Evolutionary conservation across 2,797 vertebrate genomes (phyloP).

Genomic region (Eupleurogrammus muticus): DNA sequence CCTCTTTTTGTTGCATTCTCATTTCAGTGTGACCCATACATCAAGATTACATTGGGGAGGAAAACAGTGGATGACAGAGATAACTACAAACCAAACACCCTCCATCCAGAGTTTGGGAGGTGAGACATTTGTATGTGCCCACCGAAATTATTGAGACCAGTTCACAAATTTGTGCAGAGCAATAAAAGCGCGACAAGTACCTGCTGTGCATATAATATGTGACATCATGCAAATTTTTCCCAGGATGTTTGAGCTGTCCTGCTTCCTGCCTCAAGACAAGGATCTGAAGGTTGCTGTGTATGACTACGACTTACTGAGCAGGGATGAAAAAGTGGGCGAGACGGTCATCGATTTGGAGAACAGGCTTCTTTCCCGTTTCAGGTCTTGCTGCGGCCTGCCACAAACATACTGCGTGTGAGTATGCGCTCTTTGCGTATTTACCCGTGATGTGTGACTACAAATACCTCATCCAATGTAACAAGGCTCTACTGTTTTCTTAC

Average conservation of each 20-base stretch:
- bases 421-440: neutral
- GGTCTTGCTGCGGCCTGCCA: constrained; percentile 92
- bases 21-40: constrained; percentile 95
- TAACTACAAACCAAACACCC: constrained; percentile 92
- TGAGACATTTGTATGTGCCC: constrained; percentile 63
- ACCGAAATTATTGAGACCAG: neutral
- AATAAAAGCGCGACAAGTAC: neutral
- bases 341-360: constrained; percentile 97
- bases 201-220: neutral
- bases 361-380: constrained; percentile 93
- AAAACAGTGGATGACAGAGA: constrained; percentile 95
- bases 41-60: constrained; percentile 92
- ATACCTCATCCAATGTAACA: neutral
- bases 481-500: constrained; percentile 45
- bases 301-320: constrained; percentile 92
- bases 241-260: constrained; percentile 96
- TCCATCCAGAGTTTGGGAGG: constrained; percentile 96
- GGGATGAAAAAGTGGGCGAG: constrained; percentile 98
- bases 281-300: constrained; percentile 97
- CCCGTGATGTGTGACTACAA: neutral
- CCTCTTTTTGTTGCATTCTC: constrained; percentile 14
- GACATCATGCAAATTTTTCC: constrained; percentile 39
- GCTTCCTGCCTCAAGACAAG: constrained; percentile 97
- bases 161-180: neutral
- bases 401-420: constrained; percentile 96